Percentiles rank a stretch among this genome's conserved stretches.
Conservation (phyloP, 2,888 invertebrate species). For the Tillus elongatus region DNA sequence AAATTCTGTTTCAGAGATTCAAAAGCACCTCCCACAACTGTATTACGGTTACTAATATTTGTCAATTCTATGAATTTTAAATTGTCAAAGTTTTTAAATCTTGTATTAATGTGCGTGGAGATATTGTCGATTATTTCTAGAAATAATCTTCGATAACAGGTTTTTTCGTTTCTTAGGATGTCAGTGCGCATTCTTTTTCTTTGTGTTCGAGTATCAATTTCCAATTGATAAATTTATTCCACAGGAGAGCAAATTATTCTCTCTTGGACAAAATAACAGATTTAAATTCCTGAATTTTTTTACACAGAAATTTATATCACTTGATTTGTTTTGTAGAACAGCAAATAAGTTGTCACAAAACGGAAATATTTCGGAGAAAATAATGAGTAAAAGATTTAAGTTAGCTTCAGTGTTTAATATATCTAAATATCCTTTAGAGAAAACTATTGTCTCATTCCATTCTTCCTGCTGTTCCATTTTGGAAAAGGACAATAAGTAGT, state of each 20-base stretch:
- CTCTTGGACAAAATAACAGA: background rate
- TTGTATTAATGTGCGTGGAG: background rate
- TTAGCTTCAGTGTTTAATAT: slow-evolving; percentile 9
- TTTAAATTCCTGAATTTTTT: slow-evolving; percentile 12
- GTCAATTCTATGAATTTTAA: slow-evolving; percentile 4
- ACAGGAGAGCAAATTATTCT: slow-evolving; percentile 4
- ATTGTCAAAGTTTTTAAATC: slow-evolving; percentile 2
- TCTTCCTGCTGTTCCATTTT: slow-evolving; percentile 7
- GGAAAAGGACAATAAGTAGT: slow-evolving; percentile 10
- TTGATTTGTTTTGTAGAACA: slow-evolving; percentile 13
- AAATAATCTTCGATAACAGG: slow-evolving; percentile 4
- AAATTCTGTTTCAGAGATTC: slow-evolving; percentile 2
- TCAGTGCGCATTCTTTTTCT: background rate
- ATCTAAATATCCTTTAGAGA: too few relatives aligned
- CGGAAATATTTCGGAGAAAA: slow-evolving; percentile 16
- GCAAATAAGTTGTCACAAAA: slow-evolving; percentile 14
- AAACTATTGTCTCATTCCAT: slow-evolving; percentile 9
- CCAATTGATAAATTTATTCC: background rate
- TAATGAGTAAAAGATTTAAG: slow-evolving; percentile 14
- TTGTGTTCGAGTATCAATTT: background rate
- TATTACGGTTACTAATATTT: background rate
- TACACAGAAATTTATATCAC: slow-evolving; percentile 12
- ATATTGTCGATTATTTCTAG: slow-evolving; percentile 8
- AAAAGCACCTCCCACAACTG: background rate
- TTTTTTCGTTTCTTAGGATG: background rate